Evolutionary conservation across 2,797 vertebrate genomes (phyloP).

Genomic region (Hoplostethus mediterraneus): DNA sequence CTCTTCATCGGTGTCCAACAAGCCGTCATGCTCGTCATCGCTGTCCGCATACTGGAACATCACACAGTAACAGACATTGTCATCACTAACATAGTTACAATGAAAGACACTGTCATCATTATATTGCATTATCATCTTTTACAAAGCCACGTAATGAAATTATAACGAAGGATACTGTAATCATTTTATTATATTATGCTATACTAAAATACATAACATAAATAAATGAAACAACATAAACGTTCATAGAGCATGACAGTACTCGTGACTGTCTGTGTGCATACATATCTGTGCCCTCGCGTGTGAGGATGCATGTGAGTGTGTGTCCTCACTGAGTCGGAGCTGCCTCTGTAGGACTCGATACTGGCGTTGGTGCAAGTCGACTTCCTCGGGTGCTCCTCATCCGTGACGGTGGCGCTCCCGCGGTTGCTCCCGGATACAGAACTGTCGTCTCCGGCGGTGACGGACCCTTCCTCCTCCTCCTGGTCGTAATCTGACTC

Average conservation of each 20-base stretch:
- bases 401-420: slow-evolving; percentile 80
- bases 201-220: neutral
- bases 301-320: slow-evolving; percentile 74
- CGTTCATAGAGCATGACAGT: neutral
- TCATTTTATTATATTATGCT: neutral
- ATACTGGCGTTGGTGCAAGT: slow-evolving; percentile 89
- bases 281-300: slow-evolving; percentile 76
- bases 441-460: slow-evolving; percentile 81
- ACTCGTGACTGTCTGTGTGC: slow-evolving; percentile 36
- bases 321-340: slow-evolving; percentile 90
- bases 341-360: slow-evolving; percentile 91
- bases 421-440: slow-evolving; percentile 81
- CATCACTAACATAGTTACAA: no score
- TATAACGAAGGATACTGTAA: no score
- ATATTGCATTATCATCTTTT: no score
- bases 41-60: slow-evolving; percentile 90
- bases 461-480: slow-evolving; percentile 88
- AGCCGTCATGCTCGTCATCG: slow-evolving; percentile 93
- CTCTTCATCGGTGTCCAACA: slow-evolving; percentile 94
- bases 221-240: no score
- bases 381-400: slow-evolving; percentile 88
- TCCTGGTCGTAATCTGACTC: slow-evolving; percentile 95
- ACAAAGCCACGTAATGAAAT: no score
- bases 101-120: no score
- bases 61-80: neutral